Percentiles rank a stretch among this genome's conserved stretches.
Evolutionary conservation across 2,888 invertebrate genomes (phyloP).

Genomic region (Dynastes hyllus): DNA sequence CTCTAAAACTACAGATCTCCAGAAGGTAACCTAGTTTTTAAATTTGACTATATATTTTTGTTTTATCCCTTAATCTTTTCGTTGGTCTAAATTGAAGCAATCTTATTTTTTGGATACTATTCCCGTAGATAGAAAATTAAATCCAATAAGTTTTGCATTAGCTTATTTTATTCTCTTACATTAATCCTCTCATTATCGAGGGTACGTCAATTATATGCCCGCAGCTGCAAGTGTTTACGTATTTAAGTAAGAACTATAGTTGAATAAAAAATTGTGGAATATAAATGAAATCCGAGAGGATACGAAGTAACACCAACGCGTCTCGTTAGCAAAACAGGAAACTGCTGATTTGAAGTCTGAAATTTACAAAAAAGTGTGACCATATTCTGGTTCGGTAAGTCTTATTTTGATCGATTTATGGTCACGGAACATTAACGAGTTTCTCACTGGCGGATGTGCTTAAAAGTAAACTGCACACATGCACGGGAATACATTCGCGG

Average conservation of each 20-base stretch:
- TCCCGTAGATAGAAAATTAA: too few relatives aligned
- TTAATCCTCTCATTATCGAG: too few relatives aligned
- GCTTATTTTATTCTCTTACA: too few relatives aligned
- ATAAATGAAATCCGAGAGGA: background rate
- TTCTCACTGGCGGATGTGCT: conserved; percentile 29
- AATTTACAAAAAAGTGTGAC: conserved; percentile 14
- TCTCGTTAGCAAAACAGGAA: background rate
- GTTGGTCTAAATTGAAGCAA: too few relatives aligned
- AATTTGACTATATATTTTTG: too few relatives aligned
- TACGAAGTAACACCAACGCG: background rate
- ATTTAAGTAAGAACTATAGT: background rate
- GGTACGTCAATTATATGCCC: background rate
- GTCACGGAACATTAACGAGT: conserved; percentile 22
- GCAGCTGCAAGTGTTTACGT: too few relatives aligned
- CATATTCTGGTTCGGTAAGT: conserved; percentile 7
- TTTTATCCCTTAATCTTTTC: too few relatives aligned
- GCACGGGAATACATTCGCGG: conserved; percentile 1
- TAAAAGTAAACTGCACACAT: conserved; percentile 26
- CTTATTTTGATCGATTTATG: conserved; percentile 9
- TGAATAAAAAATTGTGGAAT: background rate
- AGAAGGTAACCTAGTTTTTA: too few relatives aligned
- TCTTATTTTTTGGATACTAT: too few relatives aligned
- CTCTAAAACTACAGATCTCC: too few relatives aligned
- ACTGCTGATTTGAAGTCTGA: conserved; percentile 2
- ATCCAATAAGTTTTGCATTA: too few relatives aligned